Percentiles rank a stretch among this genome's conserved stretches.
Evolutionary conservation across 2,797 vertebrate species (phyloP).

Genomic region (Sebastes oblongus): DNA sequence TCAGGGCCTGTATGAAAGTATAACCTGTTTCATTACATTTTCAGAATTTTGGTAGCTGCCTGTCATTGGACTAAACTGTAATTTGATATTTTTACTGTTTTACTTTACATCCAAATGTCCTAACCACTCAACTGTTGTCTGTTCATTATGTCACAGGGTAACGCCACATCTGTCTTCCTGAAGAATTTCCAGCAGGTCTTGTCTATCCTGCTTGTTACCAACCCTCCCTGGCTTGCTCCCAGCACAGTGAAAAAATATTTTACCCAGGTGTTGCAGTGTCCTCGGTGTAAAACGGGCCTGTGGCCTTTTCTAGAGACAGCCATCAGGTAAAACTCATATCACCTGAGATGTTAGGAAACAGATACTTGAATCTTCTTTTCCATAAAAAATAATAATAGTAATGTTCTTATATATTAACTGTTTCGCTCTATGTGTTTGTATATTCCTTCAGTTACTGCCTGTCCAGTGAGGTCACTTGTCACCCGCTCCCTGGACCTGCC

Average conservation of each 20-base stretch:
- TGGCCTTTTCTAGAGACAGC: conserved; percentile 80
- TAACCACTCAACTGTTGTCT: neutral
- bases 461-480: conserved; percentile 84
- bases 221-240: conserved; percentile 87
- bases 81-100: neutral
- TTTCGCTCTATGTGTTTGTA: neutral
- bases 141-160: conserved; percentile 70
- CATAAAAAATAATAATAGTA: too few relatives aligned
- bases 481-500: conserved; percentile 80
- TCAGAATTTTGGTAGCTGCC: neutral
- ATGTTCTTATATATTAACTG: neutral
- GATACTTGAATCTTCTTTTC: neutral
- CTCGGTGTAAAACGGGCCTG: conserved; percentile 73
- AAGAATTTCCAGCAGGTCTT: conserved; percentile 80
- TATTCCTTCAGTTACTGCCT: conserved; percentile 78
- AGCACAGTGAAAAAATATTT: conserved; percentile 82
- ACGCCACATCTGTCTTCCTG: conserved; percentile 70
- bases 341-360: neutral
- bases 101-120: neutral
- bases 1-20: neutral
- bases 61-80: neutral
- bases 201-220: conserved; percentile 78
- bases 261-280: conserved; percentile 88
- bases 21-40: neutral
- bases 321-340: conserved; percentile 72